Evolutionary conservation across 2,888 invertebrate genomes (phyloP).

Genomic region (Lycocerus yunnanus): DNA sequence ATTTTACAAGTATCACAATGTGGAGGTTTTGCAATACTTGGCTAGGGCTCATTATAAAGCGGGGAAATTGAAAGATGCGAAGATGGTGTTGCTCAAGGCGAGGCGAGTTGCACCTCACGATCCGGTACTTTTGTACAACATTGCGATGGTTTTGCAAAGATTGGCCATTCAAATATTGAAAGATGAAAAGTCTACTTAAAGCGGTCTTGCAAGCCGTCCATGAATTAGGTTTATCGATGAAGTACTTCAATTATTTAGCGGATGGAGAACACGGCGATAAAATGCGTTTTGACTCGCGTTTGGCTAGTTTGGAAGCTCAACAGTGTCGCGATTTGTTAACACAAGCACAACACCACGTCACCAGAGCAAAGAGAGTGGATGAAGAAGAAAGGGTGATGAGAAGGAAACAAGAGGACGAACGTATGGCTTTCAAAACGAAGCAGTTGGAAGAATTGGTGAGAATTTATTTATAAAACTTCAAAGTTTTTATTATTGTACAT

Average conservation of each 20-base stretch:
- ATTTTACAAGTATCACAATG: slow-evolving; percentile 93
- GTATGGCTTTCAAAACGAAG: slow-evolving; percentile 74
- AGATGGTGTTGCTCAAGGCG: slow-evolving; percentile 85
- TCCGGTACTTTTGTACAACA: slow-evolving; percentile 89
- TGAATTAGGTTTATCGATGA: slow-evolving; percentile 91
- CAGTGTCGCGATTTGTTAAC: slow-evolving; percentile 95
- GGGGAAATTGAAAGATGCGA: slow-evolving; percentile 86
- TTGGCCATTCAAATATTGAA: slow-evolving; percentile 90
- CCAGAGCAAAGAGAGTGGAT: slow-evolving; percentile 86
- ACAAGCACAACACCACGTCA: slow-evolving; percentile 96
- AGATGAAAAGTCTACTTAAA: slow-evolving; percentile 90
- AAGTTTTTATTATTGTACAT: not conserved
- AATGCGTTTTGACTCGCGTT: slow-evolving; percentile 74
- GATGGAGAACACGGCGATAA: slow-evolving; percentile 77
- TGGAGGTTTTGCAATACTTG: slow-evolving; percentile 93
- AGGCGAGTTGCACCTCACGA: slow-evolving; percentile 94
- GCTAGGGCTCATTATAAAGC: slow-evolving; percentile 92
- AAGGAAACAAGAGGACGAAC: slow-evolving; percentile 88
- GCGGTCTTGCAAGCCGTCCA: slow-evolving; percentile 92
- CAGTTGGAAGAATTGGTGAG: slow-evolving; percentile 61
- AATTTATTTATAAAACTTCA: not conserved
- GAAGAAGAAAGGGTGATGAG: slow-evolving; percentile 89
- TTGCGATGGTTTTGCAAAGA: slow-evolving; percentile 89
- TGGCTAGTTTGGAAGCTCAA: slow-evolving; percentile 85
- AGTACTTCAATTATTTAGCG: slow-evolving; percentile 60